Base-by-base conservation (phyloP, 2,113 vertebrate genomes). In the Coptodon bakossiorum region DNA sequence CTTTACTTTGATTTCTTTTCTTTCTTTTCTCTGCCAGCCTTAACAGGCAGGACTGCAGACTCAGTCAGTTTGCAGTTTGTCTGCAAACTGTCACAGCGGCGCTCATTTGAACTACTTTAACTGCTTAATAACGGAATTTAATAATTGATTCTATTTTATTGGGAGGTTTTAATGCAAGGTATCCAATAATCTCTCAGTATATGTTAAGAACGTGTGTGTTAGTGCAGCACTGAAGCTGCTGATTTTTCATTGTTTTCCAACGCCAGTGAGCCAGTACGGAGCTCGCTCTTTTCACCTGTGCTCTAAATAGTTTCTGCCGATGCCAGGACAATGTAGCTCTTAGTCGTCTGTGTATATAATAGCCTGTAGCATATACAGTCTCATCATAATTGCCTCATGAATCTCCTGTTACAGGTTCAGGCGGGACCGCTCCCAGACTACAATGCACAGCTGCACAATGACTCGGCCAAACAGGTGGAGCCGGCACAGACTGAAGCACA, bases 341-440 rank as follows among this genome's bases (percentile, higher is more conserved):
- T 76, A 12, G 57, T 79, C 52, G 57, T 91, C 68, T 71, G 90
- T 66, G 83, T 81, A n/a, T 88, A 86, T 80, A 86, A 89, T 88
- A 48, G 52, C 73, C 68, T n/a, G 71, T 14, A 54, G 85, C 82
- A 83, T 89, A 82, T 38, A 86, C 79, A 68, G 45, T 82, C 87
- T 89, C 86, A 22, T 91, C 45, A 45, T 93, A 90, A 93, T 85
- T 79, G 90, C 86, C 76, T 78, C 7, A 10, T 95, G 91, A 80
- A 40, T 94, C 86, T 94, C 82, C 31, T 27, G 24, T 93, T 94
- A 53, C 95, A 95, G 95, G 88, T 96, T 82, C 93, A 95, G 88
- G 88, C 95, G 17, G 96, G 95, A 84, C 95, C 96, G 79, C 95
- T 94, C 92, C 94, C 96, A 85, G 95, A 96, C 76, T 95, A 94